Evolutionary conservation across 2,888 invertebrate genomes (phyloP), one percentile per base, ranked within the genome.

Genomic region (Zygothrica quintamaculata): DNA sequence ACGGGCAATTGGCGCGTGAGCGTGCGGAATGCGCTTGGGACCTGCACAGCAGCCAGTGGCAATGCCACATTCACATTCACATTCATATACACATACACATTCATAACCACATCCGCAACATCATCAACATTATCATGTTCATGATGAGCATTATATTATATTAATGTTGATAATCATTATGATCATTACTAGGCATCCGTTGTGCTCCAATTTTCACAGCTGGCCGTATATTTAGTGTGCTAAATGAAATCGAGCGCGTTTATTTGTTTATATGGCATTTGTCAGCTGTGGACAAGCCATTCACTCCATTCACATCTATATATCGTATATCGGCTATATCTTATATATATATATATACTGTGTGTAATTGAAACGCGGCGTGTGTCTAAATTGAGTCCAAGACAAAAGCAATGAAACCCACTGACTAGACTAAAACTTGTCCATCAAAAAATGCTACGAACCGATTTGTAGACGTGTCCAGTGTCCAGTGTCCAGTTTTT

Each of bases 211-310:
- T 80, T 85, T 85, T 68, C 70, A 70, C 73, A 73, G 73, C 67
- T 65, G 73, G 47, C 48, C 59, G 46, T 47, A n/a, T n/a, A n/a
- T 61, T 66, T 65, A 73, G 70, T 65, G 84, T 76, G 79, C 80
- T 85, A 80, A n/a, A 80, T 80, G 80, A 80, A 80, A 80, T 85
- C 86, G 80, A 80, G 80, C 79, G 70, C 77, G 47, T 68, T 85
- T 78, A 79, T 80, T 80, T 81, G 82, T 84, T 79, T 79, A 77
- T 77, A 53, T 73, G 84, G 78, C 78, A 78, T 72, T 79, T 84
- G 85, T 71, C 71, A 71, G 71, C 71, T 68, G 56, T 48, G 67
- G 40, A 22, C 29, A 18, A 13, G 3, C 26, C 22, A 52, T 34
- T 12, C 26, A 39, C 46, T n/a, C n/a, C n/a, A 55, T 12, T 5